phyloP scores from a whole-genome alignment of 2,888 invertebrate genomes.

The Philaethria dido region DNA sequence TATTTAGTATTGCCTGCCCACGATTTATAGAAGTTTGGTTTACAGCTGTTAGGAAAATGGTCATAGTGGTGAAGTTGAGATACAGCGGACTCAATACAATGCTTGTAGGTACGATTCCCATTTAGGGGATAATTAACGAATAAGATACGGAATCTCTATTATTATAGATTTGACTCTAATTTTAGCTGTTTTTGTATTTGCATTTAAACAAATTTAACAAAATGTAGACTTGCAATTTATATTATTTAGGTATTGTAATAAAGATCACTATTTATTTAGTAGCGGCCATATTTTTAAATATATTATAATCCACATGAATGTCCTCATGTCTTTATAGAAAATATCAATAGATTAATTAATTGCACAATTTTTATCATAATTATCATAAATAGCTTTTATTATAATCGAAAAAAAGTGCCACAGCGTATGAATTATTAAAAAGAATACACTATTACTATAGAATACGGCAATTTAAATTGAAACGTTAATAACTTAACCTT shows the following conservation, averaged over 20 bases:
- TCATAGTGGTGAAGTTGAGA: not conserved
- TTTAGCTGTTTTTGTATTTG: not conserved
- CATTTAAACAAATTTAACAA: not conserved
- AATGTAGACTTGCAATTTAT: too few species aligned
- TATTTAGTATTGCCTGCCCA: conserved; percentile 17
- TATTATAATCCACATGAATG: not conserved
- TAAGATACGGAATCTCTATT: not conserved
- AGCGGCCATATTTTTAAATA: not conserved
- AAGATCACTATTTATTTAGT: not conserved
- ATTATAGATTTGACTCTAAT: not conserved
- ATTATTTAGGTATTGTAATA: not conserved
- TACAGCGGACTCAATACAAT: not conserved
- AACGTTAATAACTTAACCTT: conserved; percentile 4
- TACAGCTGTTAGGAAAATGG: not conserved
- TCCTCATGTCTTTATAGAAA: not conserved
- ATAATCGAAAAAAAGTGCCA: not conserved
- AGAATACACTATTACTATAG: not conserved
- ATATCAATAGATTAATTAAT: not conserved
- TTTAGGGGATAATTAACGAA: not conserved
- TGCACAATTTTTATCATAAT: too few species aligned
- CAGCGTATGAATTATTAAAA: not conserved
- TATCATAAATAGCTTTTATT: not conserved
- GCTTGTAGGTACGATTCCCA: not conserved
- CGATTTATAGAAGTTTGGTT: conserved; percentile 4
- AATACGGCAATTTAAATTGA: not conserved